phyloP scores from a whole-genome alignment of 2,888 invertebrate species.

The Tiphia femorata region DNA sequence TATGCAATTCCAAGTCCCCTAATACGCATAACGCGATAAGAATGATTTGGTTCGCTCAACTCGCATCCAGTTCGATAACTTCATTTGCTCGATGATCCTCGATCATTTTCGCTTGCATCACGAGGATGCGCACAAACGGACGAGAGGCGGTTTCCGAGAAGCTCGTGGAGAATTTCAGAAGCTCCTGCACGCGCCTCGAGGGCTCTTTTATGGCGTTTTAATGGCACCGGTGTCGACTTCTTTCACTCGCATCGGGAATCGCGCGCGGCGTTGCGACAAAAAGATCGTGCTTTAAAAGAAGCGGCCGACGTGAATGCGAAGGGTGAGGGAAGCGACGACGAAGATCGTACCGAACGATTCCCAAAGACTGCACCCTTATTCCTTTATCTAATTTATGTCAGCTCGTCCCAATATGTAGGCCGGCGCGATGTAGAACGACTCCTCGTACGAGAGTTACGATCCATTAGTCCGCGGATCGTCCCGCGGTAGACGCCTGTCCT shows the following conservation, averaged over 20 bases:
- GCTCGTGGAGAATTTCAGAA: slow-evolving; percentile 1
- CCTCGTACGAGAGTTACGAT: slow-evolving; percentile 1
- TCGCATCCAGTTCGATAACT: no score
- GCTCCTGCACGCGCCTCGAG: neutral
- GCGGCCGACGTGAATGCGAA: neutral
- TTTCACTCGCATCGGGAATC: neutral
- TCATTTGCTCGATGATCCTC: no score
- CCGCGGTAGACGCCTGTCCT: neutral
- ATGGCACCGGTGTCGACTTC: slow-evolving; percentile 9
- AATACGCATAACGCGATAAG: no score
- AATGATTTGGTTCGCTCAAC: no score
- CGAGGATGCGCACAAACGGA: neutral
- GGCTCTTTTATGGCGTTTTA: slow-evolving; percentile 6
- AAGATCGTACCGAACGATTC: no score
- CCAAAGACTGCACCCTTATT: no score
- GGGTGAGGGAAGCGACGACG: no score
- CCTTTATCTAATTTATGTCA: neutral
- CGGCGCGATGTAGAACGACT: neutral
- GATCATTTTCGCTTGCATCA: neutral
- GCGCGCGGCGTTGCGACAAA: neutral
- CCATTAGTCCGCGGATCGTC: neutral
- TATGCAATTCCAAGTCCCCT: no score
- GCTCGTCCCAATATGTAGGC: neutral
- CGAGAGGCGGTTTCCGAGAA: neutral
- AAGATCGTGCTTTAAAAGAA: neutral